A percentile compares a stretch with the other conserved stretches of the same genome.
phyloP scores from a whole-genome alignment of 2,797 vertebrate genomes.

The Sebastiscus albofasciatus region DNA sequence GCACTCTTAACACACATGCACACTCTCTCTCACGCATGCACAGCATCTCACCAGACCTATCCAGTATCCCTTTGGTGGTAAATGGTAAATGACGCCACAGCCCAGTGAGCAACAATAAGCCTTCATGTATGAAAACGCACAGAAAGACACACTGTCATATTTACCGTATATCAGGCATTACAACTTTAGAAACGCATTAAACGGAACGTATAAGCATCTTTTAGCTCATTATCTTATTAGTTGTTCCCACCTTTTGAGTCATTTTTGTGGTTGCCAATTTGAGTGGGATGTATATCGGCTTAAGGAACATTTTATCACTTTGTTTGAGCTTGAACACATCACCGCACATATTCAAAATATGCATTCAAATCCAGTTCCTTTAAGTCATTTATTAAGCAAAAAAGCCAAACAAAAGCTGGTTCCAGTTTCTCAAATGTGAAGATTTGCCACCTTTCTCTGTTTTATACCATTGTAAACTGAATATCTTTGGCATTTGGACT shows the following conservation, averaged over 20 bases:
- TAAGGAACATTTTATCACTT: neutral
- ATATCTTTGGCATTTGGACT: neutral
- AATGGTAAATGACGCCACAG: conserved; percentile 6
- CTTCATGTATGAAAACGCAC: neutral
- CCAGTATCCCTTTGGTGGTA: conserved; percentile 13
- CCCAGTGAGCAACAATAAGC: neutral
- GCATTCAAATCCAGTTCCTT: neutral
- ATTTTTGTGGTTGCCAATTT: neutral
- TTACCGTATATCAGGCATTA: neutral
- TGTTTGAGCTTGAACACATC: neutral
- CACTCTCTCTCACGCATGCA: neutral
- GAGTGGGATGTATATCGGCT: neutral
- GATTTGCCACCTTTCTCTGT: neutral
- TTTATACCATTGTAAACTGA: neutral
- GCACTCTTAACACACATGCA: neutral
- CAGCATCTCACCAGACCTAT: neutral
- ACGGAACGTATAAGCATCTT: neutral
- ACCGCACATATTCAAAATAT: neutral
- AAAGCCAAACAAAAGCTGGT: neutral
- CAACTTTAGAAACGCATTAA: neutral
- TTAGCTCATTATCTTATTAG: neutral
- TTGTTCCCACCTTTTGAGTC: neutral
- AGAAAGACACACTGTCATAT: neutral
- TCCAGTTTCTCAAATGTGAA: neutral
- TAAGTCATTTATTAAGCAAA: neutral